Evolutionary conservation across 2,797 vertebrate species (phyloP).

Genomic region (Anas capensis): DNA sequence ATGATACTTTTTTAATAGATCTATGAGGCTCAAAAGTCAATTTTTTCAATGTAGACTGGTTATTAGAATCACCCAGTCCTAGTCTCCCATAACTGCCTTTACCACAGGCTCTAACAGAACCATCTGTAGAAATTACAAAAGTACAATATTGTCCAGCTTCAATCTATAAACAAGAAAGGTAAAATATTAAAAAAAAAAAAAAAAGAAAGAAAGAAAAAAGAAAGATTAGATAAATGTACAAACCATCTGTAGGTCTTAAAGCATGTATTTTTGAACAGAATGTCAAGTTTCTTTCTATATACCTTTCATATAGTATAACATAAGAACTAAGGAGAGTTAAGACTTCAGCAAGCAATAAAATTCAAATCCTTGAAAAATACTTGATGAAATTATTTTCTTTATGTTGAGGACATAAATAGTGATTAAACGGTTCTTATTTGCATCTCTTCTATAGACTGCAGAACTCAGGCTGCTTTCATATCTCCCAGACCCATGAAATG

Average conservation of each 20-base stretch:
- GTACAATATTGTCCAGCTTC: conserved; percentile 88
- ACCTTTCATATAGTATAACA: not conserved
- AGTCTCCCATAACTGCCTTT: conserved; percentile 87
- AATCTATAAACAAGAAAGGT: conserved; percentile 75
- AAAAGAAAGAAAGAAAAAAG: not conserved
- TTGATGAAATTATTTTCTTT: not conserved
- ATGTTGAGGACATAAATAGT: not conserved
- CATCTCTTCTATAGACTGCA: not conserved
- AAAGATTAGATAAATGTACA: not conserved
- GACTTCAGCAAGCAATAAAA: not conserved
- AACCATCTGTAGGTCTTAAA: not conserved
- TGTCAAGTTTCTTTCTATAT: not conserved
- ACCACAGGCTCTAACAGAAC: conserved; percentile 86
- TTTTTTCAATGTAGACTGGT: conserved; percentile 87
- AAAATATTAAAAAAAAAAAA: not conserved
- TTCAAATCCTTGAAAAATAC: not conserved
- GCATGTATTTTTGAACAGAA: not conserved
- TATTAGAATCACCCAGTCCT: conserved; percentile 86
- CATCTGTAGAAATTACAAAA: conserved; percentile 86
- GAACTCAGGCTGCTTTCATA: not conserved
- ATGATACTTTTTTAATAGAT: conserved; percentile 87
- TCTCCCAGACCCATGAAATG: not conserved
- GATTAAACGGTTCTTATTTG: not conserved
- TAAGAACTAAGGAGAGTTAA: not conserved
- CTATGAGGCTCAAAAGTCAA: conserved; percentile 87